Conservation (phyloP, 2,113 vertebrate species). For the Percina caprodes region DNA sequence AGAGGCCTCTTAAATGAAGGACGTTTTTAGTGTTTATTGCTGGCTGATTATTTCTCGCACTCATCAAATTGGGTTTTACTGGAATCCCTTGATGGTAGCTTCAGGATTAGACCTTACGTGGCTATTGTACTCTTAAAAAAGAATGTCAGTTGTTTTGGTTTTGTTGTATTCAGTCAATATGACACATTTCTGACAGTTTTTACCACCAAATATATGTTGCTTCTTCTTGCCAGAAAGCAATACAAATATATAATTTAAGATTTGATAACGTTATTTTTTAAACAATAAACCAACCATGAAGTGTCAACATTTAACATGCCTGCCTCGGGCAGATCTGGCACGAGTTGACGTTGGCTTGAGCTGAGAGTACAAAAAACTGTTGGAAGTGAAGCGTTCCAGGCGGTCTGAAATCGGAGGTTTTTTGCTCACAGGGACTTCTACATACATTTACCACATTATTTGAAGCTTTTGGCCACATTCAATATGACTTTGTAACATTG, state of each 20-base stretch:
- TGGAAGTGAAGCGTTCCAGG: no score
- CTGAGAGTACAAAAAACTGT: no score
- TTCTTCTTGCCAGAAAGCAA: not conserved
- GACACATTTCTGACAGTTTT: not conserved
- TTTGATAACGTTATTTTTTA: not conserved
- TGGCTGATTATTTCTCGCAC: not conserved
- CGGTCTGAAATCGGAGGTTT: no score
- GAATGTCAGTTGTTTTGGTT: not conserved
- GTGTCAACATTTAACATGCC: not conserved
- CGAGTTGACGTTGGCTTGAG: no score
- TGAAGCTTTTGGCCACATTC: no score
- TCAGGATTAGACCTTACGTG: no score
- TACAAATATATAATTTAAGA: not conserved
- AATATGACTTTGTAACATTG: no score
- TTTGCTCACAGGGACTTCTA: no score
- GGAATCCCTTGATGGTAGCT: not conserved
- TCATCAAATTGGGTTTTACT: not conserved
- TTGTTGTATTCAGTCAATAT: not conserved
- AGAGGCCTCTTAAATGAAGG: not conserved
- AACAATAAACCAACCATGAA: not conserved
- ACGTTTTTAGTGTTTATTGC: not conserved
- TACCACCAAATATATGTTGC: no score
- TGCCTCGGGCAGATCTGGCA: no score
- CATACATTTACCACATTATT: no score
- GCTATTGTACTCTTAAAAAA: not conserved